Base-by-base conservation (phyloP, 2,888 invertebrate genomes). In the Peribatodes rhomboidaria region DNA sequence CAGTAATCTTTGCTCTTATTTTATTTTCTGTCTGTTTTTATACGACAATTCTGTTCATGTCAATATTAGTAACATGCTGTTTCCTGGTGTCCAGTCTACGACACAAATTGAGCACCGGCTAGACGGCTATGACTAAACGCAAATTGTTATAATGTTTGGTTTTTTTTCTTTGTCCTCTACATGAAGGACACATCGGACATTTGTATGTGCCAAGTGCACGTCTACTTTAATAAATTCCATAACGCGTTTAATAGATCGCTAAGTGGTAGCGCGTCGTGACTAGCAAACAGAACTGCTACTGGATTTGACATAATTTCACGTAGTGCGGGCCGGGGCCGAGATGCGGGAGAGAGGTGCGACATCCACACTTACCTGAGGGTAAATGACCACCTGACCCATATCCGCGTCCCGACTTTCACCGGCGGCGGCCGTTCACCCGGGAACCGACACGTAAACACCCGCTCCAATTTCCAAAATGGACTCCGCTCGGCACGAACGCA, bases 331-430 rank as follows among this genome's bases (percentile, higher is more conserved):
- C 71, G 55, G 75, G 55, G 76, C 75, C 76, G 57, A 61, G 75
- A 79, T 47, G 55, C 55, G 71, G 65, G 58, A 71, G 75, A 77
- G 78, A 78, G 80, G 78, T 74, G 80, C 74, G 80, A 78, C 79
- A 74, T 76, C 78, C 75, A 75, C 75, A 73, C 79, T 80, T 82
- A 88, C 88, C 88, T 86, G 86, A 81, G 87, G 90, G 92, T 92
- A 91, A 91, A 91, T 86, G 90, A 88, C 91, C 92, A 92, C 87
- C 83, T 92, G 91, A 92, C 92, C 92, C 85, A 92, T 91, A 91
- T 91, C 82, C 77, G 76, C 78, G 80, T 83, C 84, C 85, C 87
- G 83, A 89, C 91, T 91, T 92, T 91, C 90, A 89, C 91, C 89
- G 82, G 81, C 82, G 91, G 89, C 82, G 92, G 90, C 80, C 92